These are phyloP conservation scores for Rhea americana DNA, from an alignment of 2,113 vertebrate species.

Conservation along the genomic window DNA sequence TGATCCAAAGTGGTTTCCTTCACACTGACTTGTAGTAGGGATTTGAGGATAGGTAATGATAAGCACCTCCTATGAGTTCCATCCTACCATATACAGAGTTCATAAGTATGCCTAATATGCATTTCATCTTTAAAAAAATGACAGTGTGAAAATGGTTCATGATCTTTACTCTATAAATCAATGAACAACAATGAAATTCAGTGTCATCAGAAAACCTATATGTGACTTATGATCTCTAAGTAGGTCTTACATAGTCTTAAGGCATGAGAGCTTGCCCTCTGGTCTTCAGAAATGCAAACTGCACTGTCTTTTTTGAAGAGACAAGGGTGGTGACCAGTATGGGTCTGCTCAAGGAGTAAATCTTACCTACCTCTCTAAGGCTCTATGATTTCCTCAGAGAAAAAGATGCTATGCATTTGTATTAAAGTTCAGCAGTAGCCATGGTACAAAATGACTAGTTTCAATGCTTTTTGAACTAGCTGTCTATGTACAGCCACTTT, in stretches of 20 bases:
- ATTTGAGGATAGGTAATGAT: neutral
- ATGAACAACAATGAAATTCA: neutral
- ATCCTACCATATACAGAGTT: neutral
- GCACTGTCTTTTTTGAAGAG: neutral
- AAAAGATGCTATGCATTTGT: neutral
- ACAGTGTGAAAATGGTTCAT: neutral
- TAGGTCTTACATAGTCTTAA: neutral
- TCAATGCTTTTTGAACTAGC: neutral
- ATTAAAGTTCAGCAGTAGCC: conserved; percentile 17
- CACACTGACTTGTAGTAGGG: neutral
- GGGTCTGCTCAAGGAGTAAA: neutral
- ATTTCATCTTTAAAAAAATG: neutral
- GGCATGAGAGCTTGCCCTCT: neutral
- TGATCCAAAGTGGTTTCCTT: neutral
- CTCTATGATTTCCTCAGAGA: neutral
- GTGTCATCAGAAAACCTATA: neutral
- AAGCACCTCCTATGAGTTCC: neutral
- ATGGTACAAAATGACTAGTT: neutral
- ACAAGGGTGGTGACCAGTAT: neutral
- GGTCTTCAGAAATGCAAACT: neutral
- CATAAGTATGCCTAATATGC: neutral
- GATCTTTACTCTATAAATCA: neutral
- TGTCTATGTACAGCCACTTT: neutral
- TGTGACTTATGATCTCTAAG: neutral
- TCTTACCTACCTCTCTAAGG: neutral